A percentile compares a stretch with the other conserved stretches of the same genome.
These are phyloP conservation scores for Falco concolor DNA, from an alignment of 2,797 vertebrate species.

Conservation along the genomic window DNA sequence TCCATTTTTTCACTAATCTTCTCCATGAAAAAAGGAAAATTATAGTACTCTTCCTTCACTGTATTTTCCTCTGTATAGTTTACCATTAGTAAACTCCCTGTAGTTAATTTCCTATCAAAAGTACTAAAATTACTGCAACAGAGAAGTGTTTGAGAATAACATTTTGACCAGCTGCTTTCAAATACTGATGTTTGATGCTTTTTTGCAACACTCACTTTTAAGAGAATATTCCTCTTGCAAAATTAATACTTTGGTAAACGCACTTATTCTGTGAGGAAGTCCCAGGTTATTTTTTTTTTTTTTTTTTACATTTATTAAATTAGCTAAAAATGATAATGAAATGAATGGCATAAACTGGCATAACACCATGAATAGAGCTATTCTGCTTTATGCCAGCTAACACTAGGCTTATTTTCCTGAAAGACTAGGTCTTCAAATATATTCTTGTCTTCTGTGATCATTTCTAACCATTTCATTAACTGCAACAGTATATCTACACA, in stretches of 20 bases:
- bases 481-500: background rate
- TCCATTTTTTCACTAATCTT: background rate
- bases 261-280: slow-evolving; percentile 26
- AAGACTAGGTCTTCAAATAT: background rate
- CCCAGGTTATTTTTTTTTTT: slow-evolving; percentile 50
- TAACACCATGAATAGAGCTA: background rate
- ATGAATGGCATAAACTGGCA: background rate
- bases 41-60: background rate
- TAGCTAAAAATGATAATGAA: slow-evolving; percentile 1
- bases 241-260: slow-evolving; percentile 49
- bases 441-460: background rate
- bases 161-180: slow-evolving; percentile 52
- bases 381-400: background rate
- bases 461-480: background rate
- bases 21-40: background rate
- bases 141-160: slow-evolving; percentile 4
- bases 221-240: slow-evolving; percentile 51
- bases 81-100: background rate
- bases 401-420: background rate
- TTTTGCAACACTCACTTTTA: slow-evolving; percentile 36
- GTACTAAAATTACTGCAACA: background rate
- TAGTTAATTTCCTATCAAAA: background rate
- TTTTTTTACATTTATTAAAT: slow-evolving; percentile 35
- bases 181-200: slow-evolving; percentile 42
- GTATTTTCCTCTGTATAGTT: background rate